Evolutionary conservation across 2,797 vertebrate species (phyloP), one percentile per base, ranked within the genome.

Genomic region (Hyperoplus lanceolatus): DNA sequence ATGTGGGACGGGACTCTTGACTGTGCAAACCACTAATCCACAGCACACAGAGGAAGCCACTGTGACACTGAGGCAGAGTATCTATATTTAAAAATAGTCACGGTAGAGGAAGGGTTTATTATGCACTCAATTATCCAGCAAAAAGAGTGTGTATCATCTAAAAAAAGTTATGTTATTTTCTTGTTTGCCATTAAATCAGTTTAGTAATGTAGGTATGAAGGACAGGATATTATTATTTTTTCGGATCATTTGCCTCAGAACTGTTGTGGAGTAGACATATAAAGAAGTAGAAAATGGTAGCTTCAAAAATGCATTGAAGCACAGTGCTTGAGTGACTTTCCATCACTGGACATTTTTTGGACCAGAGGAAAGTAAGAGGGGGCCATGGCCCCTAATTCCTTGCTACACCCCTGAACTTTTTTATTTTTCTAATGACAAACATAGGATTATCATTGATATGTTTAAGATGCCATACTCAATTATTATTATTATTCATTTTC

Each of bases 1-100:
- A 90, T 89, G 83, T 87, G 59, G 71, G 82, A 79, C 16, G 53
- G 72, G 65, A 75, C 77, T 81, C 38, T 29, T 68, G 62, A 64
- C 45, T 53, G 39, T 76, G 54, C 36, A 80, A 86, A 82, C 79
- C 74, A 73, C 72, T 41, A 80, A 81, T 84, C 58, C 75, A 61
- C 82, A 29, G 29, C 29, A 29, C 29, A 18, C 68, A 84, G 69
- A 77, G 68, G 83, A 86, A 85, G 67, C 61, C 16, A 70, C 80
- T 74, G 69, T 73, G 73, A 73, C 46, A 46, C 67, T 81, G 51
- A 81, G 62, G 57, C 63, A 80, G 41, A 65, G 41, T 36, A 41
- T 85, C 41, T 79, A 18, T 42, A 49, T 78, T 55, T 77, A 58
- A 80, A 82, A 80, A 82, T 66, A 87, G 70, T 48, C 36, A n/a